Evolutionary conservation across 2,113 vertebrate genomes (phyloP).

Genomic region (Eonycteris spelaea): DNA sequence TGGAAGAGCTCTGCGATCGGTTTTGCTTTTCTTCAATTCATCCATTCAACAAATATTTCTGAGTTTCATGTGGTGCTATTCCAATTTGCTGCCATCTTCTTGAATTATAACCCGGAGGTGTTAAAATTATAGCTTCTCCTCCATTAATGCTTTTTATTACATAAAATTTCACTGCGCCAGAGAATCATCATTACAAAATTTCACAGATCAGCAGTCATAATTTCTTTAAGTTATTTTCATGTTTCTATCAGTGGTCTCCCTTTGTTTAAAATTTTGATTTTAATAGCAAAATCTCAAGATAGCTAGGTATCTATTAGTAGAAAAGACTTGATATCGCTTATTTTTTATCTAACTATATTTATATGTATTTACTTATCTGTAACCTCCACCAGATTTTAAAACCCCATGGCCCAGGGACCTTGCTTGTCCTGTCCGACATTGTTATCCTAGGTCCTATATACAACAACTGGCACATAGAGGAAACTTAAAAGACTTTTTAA

Average conservation of each 20-base stretch:
- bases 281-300: neutral
- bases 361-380: neutral
- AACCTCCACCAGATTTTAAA: neutral
- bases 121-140: neutral
- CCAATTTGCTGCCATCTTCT: neutral
- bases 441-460: neutral
- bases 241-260: neutral
- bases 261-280: neutral
- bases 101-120: neutral
- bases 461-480: neutral
- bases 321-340: neutral
- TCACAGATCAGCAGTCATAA: neutral
- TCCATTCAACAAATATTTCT: neutral
- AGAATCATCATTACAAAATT: constrained; percentile 1
- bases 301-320: neutral
- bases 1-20: constrained; percentile 12
- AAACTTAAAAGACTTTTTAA: neutral
- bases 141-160: neutral
- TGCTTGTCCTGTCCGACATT: neutral
- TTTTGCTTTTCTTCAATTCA: constrained; percentile 40
- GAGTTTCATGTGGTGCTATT: neutral
- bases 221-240: neutral
- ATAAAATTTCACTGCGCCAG: neutral
- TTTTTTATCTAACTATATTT: neutral
- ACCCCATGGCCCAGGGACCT: neutral